Conservation (phyloP, 2,113 vertebrate genomes). For the Siniperca chuatsi region DNA sequence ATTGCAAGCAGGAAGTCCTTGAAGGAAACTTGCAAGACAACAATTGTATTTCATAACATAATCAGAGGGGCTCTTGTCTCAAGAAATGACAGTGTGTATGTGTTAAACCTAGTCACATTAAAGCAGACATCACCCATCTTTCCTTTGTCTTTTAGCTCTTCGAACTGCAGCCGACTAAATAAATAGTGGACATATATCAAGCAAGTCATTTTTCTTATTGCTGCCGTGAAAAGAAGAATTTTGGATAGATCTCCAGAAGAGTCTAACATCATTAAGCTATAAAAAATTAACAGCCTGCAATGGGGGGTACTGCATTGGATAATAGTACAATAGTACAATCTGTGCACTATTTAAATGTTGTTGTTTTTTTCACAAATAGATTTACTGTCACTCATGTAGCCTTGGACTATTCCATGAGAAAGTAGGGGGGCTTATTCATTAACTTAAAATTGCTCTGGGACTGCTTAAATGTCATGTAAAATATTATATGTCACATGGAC, state of each 20-base stretch:
- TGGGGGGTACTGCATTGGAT: neutral
- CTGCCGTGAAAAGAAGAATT: neutral
- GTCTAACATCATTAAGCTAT: neutral
- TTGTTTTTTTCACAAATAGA: neutral
- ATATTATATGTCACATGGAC: neutral
- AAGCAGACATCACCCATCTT: neutral
- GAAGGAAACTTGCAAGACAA: slow-evolving; percentile 23
- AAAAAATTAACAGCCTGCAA: too few species aligned
- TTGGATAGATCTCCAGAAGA: neutral
- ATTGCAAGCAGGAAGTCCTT: slow-evolving; percentile 32
- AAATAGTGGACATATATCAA: neutral
- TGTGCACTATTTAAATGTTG: neutral
- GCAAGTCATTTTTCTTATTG: neutral
- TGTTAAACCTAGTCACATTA: neutral
- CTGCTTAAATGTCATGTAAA: neutral
- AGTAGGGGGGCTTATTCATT: neutral
- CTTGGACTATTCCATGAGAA: neutral
- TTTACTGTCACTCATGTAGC: neutral
- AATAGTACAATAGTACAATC: neutral
- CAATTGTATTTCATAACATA: slow-evolving; percentile 14
- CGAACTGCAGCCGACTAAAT: neutral
- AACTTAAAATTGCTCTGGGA: neutral
- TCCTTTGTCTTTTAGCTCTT: neutral
- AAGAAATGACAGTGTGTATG: neutral
- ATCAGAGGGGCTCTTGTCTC: neutral